Percentiles rank a stretch among this genome's conserved stretches.
These are phyloP conservation scores for Crocodylus rhombifer DNA, from an alignment of 2,797 vertebrate species.

Conservation along the genomic window DNA sequence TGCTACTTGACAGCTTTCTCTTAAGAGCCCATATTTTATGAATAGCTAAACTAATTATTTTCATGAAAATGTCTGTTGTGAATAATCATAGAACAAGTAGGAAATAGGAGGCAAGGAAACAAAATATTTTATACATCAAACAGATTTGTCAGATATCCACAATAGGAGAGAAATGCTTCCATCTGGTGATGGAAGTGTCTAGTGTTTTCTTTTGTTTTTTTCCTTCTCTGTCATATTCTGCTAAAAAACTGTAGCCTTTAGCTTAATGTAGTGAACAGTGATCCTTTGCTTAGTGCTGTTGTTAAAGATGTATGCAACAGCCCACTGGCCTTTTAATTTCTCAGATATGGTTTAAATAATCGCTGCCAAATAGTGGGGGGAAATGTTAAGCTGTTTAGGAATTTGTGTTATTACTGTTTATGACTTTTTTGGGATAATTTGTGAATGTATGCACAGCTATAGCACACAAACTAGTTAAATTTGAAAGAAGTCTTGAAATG, in stretches of 20 bases:
- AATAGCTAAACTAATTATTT: fast-evolving
- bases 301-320: neutral
- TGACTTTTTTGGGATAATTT: neutral
- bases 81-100: fast-evolving
- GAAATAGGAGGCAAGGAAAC: fast-evolving
- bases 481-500: neutral
- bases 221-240: neutral
- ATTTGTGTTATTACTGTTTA: neutral
- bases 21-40: fast-evolving
- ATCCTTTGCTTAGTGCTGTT: neutral
- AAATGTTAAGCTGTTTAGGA: neutral
- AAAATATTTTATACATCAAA: fast-evolving
- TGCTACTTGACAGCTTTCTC: fast-evolving
- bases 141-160: fast-evolving
- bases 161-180: fast-evolving
- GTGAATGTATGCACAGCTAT: no score
- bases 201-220: neutral
- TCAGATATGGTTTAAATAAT: neutral
- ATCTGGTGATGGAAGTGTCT: fast-evolving
- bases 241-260: neutral
- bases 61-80: fast-evolving
- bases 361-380: slow-evolving; percentile 23
- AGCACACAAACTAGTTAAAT: no score
- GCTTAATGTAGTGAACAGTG: neutral
- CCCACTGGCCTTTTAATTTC: neutral